Evolutionary conservation across 2,797 vertebrate genomes (phyloP).

Genomic region (Halcyon smyrnensis): DNA sequence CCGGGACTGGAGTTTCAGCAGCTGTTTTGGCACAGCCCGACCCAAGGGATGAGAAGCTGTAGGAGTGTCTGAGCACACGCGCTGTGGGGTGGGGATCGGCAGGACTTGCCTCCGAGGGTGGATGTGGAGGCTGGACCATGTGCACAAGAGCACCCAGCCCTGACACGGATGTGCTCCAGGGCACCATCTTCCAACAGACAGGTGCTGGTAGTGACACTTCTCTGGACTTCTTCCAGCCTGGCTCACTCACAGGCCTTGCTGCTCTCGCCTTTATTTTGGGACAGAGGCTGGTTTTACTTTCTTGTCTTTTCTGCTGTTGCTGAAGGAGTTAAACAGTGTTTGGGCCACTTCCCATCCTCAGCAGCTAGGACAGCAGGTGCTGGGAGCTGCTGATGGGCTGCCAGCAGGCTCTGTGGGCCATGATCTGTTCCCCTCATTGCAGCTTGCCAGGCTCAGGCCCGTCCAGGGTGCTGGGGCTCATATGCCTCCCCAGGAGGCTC

Average conservation of each 20-base stretch:
- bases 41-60: not conserved
- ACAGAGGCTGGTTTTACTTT: not conserved
- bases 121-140: rapidly evolving
- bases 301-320: not conserved
- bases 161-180: rapidly evolving
- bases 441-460: not conserved
- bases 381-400: not conserved
- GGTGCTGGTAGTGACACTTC: not conserved
- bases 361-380: not conserved
- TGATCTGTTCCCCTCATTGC: not conserved
- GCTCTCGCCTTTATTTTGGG: not conserved
- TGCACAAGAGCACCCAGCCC: not conserved
- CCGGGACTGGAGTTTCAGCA: not conserved
- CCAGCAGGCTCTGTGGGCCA: not conserved
- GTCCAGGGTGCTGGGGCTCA: not conserved
- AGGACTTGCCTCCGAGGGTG: not conserved
- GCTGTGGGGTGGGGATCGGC: not conserved
- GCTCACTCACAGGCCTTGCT: not conserved
- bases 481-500: not conserved
- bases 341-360: not conserved
- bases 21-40: not conserved
- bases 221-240: not conserved
- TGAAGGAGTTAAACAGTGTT: not conserved
- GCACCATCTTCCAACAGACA: not conserved
- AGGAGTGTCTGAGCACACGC: not conserved